A percentile compares a stretch with the other conserved stretches of the same genome.
phyloP scores from a whole-genome alignment of 1,140 invertebrate genomes.

The Melipona quadrifasciata region DNA sequence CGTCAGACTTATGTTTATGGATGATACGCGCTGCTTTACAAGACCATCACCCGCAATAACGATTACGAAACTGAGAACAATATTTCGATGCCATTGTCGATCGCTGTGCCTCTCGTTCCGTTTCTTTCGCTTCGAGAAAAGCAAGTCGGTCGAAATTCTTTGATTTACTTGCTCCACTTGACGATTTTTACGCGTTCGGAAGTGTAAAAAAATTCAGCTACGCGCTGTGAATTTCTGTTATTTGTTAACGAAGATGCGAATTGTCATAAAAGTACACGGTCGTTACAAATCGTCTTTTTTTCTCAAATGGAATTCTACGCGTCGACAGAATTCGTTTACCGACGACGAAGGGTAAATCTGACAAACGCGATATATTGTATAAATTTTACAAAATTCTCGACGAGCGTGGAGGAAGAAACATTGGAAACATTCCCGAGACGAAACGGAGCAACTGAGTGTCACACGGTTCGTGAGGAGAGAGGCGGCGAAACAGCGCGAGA shows the following conservation, averaged over 20 bases:
- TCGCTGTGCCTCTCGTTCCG: not conserved
- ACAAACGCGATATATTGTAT: too few relatives aligned
- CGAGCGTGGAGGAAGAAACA: accelerated
- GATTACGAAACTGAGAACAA: slow-evolving; percentile 37
- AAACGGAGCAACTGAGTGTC: not conserved
- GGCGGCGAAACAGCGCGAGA: not conserved
- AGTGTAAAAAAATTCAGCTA: too few relatives aligned
- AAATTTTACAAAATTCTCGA: not conserved
- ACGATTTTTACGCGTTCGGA: too few relatives aligned
- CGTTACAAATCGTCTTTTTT: too few relatives aligned
- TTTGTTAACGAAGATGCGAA: too few relatives aligned
- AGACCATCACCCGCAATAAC: slow-evolving; percentile 37
- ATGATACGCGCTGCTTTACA: slow-evolving; percentile 37
- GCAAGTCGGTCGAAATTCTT: too few relatives aligned
- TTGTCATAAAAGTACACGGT: too few relatives aligned
- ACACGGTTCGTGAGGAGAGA: not conserved
- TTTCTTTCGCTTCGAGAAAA: not conserved
- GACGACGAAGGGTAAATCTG: too few relatives aligned
- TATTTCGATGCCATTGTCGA: slow-evolving; percentile 4
- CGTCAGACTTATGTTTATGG: slow-evolving; percentile 44
- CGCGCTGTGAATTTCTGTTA: too few relatives aligned
- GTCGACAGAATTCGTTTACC: too few relatives aligned
- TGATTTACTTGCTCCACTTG: too few relatives aligned
- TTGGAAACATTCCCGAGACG: not conserved
- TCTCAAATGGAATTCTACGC: too few relatives aligned